Percentiles rank a stretch among this genome's conserved stretches.
Evolutionary conservation across 2,888 invertebrate species (phyloP).

Genomic region (Leucophenga maculata): DNA sequence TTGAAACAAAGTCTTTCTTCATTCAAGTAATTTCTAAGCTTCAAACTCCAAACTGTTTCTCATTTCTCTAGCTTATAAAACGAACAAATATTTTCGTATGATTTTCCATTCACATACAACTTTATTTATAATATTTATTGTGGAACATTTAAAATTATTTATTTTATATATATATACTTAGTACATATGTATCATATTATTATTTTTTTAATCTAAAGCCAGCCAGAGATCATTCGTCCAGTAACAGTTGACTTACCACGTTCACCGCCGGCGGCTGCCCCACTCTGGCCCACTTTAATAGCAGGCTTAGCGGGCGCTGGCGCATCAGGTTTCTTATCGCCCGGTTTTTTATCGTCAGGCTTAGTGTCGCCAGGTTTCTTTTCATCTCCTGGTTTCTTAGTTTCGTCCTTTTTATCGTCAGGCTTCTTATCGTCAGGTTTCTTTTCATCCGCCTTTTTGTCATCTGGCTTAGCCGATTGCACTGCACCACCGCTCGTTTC

Average conservation of each 20-base stretch:
- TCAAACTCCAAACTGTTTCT: too few species aligned
- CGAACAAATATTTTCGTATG: too few species aligned
- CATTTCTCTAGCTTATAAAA: too few species aligned
- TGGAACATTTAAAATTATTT: constrained; percentile 12
- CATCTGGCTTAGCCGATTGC: constrained; percentile 45
- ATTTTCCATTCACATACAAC: neutral
- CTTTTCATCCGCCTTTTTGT: constrained; percentile 40
- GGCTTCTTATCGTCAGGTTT: constrained; percentile 25
- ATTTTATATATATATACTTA: constrained; percentile 13
- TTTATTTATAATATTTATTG: neutral
- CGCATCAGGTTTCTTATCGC: constrained; percentile 43
- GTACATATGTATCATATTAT: constrained; percentile 5
- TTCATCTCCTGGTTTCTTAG: constrained; percentile 56
- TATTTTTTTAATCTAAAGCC: constrained; percentile 75
- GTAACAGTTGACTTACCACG: constrained; percentile 83
- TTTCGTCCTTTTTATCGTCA: constrained; percentile 18
- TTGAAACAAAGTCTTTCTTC: too few species aligned
- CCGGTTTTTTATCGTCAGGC: constrained; percentile 48
- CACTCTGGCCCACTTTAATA: constrained; percentile 70
- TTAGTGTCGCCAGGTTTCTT: constrained; percentile 42
- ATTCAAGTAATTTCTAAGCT: too few species aligned
- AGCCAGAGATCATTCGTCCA: constrained; percentile 82
- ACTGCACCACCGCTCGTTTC: constrained; percentile 40
- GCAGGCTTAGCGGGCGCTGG: constrained; percentile 64
- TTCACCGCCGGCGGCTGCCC: constrained; percentile 73